These are phyloP conservation scores for Mastomys natalensis DNA, from an alignment of 2,113 vertebrate genomes.

Conservation along the genomic window DNA sequence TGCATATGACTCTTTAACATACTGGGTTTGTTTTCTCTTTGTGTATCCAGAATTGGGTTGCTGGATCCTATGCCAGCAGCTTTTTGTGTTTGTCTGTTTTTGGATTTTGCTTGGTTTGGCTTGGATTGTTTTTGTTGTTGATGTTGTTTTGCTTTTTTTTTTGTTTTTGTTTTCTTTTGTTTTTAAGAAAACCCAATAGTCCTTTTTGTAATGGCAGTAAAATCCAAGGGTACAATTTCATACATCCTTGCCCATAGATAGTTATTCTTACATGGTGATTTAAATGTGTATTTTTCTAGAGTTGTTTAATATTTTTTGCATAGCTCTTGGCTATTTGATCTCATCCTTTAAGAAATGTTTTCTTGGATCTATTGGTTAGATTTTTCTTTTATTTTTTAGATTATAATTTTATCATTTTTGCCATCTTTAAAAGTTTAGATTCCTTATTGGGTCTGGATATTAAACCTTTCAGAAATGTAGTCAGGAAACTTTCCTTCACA, in stretches of 20 bases:
- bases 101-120: neutral
- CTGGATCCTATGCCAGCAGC: neutral
- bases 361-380: neutral
- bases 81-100: neutral
- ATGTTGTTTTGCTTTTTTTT: neutral
- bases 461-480: neutral
- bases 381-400: neutral
- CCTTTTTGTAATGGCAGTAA: neutral
- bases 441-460: neutral
- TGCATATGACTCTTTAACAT: neutral
- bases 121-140: neutral
- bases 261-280: neutral
- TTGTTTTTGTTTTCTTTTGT: neutral
- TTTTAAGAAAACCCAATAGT: neutral
- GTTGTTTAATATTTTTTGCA: neutral
- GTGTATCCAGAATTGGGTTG: neutral
- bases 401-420: neutral
- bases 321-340: neutral
- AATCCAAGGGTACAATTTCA: neutral
- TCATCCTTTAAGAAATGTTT: neutral
- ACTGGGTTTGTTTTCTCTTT: neutral
- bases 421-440: neutral
- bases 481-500: neutral
- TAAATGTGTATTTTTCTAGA: neutral
- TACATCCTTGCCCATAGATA: neutral